phyloP scores from a whole-genome alignment of 2,113 vertebrate species.

The Callionymus lyra region DNA sequence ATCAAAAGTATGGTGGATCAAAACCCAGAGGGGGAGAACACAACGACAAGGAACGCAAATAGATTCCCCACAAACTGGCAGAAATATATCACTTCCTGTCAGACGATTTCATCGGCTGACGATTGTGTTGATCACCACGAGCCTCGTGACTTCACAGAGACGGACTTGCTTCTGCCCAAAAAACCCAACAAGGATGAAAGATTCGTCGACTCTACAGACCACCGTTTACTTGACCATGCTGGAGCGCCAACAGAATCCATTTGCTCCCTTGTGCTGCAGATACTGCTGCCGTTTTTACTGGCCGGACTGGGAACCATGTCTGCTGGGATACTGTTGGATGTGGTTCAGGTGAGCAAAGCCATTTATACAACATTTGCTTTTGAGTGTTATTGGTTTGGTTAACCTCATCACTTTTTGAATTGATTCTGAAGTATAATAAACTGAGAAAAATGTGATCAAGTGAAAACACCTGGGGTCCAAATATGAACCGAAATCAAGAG shows the following conservation, averaged over 20 bases:
- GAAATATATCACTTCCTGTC: too few species aligned
- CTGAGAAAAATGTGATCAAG: too few species aligned
- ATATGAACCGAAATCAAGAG: too few species aligned
- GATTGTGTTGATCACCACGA: constrained; percentile 4
- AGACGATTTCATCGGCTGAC: constrained; percentile 4
- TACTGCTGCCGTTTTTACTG: constrained; percentile 75
- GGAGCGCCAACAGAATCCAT: constrained; percentile 36
- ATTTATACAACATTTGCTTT: too few species aligned
- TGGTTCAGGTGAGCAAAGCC: constrained; percentile 68
- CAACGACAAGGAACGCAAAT: too few species aligned
- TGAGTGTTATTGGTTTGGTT: too few species aligned
- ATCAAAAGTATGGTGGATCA: too few species aligned
- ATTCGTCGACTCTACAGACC: background rate
- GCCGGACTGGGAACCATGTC: constrained; percentile 75
- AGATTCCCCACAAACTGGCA: too few species aligned
- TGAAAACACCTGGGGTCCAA: too few species aligned
- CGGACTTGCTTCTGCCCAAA: constrained; percentile 47
- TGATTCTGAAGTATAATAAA: too few species aligned
- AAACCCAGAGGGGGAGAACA: background rate
- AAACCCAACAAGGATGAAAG: constrained; percentile 18
- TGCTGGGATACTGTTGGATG: constrained; percentile 77
- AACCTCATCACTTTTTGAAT: too few species aligned
- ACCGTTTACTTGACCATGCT: constrained; percentile 7
- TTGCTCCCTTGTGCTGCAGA: constrained; percentile 68
- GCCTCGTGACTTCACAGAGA: constrained; percentile 39